These are phyloP conservation scores for Apostichopus parvimensis DNA, from an alignment of 35 echinoderm and acorn worm genomes.

Conservation along the genomic window DNA sequence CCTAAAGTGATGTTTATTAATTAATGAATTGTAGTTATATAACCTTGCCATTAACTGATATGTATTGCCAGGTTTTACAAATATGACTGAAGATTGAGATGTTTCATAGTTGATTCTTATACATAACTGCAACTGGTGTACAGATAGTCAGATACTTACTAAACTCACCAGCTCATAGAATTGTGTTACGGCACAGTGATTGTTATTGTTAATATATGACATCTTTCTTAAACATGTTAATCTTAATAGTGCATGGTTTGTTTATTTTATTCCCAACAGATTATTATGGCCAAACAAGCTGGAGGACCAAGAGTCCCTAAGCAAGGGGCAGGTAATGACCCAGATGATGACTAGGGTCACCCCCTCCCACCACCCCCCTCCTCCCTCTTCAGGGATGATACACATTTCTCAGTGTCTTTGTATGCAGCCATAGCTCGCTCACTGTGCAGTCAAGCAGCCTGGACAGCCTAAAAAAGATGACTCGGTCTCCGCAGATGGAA, in stretches of 20 bases:
- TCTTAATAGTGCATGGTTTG: no score
- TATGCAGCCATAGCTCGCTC: background rate
- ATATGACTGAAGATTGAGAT: no score
- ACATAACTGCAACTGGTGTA: no score
- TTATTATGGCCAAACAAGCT: slow-evolving; percentile 96
- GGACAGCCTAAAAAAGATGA: background rate
- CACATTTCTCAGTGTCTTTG: background rate
- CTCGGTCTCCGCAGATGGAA: background rate
- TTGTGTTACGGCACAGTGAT: background rate
- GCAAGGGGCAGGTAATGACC: slow-evolving; percentile 64
- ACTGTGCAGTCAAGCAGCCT: background rate
- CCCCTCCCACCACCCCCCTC: background rate
- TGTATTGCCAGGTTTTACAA: background rate
- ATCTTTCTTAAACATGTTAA: no score
- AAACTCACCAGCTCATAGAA: no score
- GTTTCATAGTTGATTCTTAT: no score
- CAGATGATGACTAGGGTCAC: slow-evolving; percentile 58
- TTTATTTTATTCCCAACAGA: slow-evolving; percentile 59
- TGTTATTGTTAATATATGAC: background rate
- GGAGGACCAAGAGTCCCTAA: slow-evolving; percentile 85
- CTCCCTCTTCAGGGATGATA: background rate
- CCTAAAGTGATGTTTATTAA: no score
- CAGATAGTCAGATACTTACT: no score
- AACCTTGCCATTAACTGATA: background rate
- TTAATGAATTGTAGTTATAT: no score